Evolutionary conservation across 2,888 invertebrate genomes (phyloP), one percentile per base, ranked within the genome.

Genomic region (Artemia sinica): DNA sequence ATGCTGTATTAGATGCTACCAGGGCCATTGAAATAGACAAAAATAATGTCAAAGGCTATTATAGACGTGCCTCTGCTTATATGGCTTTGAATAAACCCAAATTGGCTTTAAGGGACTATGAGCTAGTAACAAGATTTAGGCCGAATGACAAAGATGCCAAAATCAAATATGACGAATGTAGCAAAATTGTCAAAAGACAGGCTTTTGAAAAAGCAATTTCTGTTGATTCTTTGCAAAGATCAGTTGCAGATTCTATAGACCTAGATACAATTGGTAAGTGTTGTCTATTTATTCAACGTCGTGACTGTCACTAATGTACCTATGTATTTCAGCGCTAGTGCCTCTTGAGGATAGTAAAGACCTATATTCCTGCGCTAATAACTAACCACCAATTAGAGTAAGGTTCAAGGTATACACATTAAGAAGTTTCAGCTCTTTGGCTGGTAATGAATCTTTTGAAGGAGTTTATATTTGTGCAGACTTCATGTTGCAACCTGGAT

Each of bases 41-140:
- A 74, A 82, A 83, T 48, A 98, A 96, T 77, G 83, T 94, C 48
- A 97, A 98, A 81, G 97, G 94, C 0, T 99, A 94, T 78, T 99
- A 97, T 78, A 84, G 98, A 75, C 83, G 97, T 76, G 98, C 97
- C 0, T 92, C 93, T 2, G 89, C 98, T 50, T 85, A 94, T 76
- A 97, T 99, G 96, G 91, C 96, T 49, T 80, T 97, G 76, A 96
- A 97, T 73, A 95, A 95, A 81, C 96, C 93, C 79, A 96, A 95
- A 81, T 83, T 89, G 80, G 98, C 98, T 11, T 83, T 97, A 73
- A 88, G 87, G 78, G 97, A 98, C 81, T 97, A 91, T 81, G 95
- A 96, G 85, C 87, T 89, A 78, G 93, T 95, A 73, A 87, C 87
- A 72, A 94, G 91, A 82, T 88, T 88, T 70, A 84, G 88, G 75